Percentiles rank a stretch among this genome's conserved stretches.
phyloP scores from a whole-genome alignment of 1,140 invertebrate species.

The Notospermus geniculatus region DNA sequence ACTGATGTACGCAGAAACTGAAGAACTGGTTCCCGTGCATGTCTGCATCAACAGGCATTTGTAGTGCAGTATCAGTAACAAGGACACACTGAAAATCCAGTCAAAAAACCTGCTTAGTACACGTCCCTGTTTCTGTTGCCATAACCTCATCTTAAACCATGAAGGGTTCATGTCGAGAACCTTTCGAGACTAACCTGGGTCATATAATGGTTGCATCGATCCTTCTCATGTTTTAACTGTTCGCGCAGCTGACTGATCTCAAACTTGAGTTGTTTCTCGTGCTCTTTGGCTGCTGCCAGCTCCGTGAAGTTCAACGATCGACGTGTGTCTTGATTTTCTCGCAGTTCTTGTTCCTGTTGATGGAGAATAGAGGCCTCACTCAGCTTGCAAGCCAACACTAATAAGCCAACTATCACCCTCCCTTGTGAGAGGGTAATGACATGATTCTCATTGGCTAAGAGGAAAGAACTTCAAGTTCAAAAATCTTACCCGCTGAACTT shows the following conservation, averaged over 20 bases:
- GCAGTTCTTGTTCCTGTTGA: conserved; percentile 39
- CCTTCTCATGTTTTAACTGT: conserved; percentile 37
- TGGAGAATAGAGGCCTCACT: too few relatives aligned
- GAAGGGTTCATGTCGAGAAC: too few relatives aligned
- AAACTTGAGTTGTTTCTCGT: conserved; percentile 35
- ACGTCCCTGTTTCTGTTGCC: too few relatives aligned
- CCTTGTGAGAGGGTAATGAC: too few relatives aligned
- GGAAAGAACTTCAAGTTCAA: too few relatives aligned
- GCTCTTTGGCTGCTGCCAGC: conserved; percentile 36
- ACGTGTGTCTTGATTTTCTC: conserved; percentile 35
- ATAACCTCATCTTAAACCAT: too few relatives aligned
- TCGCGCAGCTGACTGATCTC: conserved; percentile 40
- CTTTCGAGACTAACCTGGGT: too few relatives aligned
- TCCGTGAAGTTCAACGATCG: conserved; percentile 36
- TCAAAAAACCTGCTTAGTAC: too few relatives aligned
- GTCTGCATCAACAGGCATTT: not conserved
- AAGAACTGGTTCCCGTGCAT: not conserved
- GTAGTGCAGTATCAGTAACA: not conserved
- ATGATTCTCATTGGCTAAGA: too few relatives aligned
- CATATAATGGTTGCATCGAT: conserved; percentile 31
- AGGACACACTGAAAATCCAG: too few relatives aligned
- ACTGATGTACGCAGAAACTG: not conserved
- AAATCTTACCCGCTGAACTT: conserved; percentile 45
- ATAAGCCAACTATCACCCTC: too few relatives aligned
- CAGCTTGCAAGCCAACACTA: too few relatives aligned